Evolutionary conservation across 1,140 invertebrate genomes (phyloP), one percentile per base, ranked within the genome.

Genomic region (Danaus plexippus): DNA sequence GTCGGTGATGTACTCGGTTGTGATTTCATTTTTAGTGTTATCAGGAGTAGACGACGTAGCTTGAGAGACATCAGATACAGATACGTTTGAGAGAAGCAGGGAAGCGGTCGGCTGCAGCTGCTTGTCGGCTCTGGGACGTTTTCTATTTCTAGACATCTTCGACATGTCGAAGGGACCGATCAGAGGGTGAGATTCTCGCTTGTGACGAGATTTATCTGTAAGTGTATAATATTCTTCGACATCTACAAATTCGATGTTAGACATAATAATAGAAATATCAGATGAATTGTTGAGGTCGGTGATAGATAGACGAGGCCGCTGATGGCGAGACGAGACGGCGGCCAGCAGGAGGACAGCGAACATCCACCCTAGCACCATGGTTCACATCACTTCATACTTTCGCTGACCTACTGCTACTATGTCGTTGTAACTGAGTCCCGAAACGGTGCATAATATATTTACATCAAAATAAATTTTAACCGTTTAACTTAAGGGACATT

Each of bases 121-220:
- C 53, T 47, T 54, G 43, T 49, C 0, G 9, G n/a, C 15, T 73
- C 51, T 66, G 45, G 22, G 12, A 9, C 44, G 54, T 7, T 43
- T 57, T 45, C 52, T 80, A 32, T 71, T 80, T 47, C 73, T 79
- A 11, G 77, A 76, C 41, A 81, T 68, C 52, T 78, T 80, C 1
- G 71, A 75, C 43, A 84, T 71, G 54, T 84, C 80, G 49, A 81
- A 84, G 0, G 80, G 65, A 1, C 69, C 67, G 1, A 84, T 81
- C 9, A 84, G 64, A 0, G 77, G 68, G 11, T 80, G 73, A 0
- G 80, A 65, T 13, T 73, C 75, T 10, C 80, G 60, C 45, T 64
- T 64, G 32, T 61, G 22, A 9, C 63, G 53, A 56, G 46, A 18
- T 18, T 56, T 47, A 41, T 63, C 47, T 22, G 47, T 10, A 43